phyloP scores from a whole-genome alignment of 2,797 vertebrate genomes.

The Lacerta agilis region DNA sequence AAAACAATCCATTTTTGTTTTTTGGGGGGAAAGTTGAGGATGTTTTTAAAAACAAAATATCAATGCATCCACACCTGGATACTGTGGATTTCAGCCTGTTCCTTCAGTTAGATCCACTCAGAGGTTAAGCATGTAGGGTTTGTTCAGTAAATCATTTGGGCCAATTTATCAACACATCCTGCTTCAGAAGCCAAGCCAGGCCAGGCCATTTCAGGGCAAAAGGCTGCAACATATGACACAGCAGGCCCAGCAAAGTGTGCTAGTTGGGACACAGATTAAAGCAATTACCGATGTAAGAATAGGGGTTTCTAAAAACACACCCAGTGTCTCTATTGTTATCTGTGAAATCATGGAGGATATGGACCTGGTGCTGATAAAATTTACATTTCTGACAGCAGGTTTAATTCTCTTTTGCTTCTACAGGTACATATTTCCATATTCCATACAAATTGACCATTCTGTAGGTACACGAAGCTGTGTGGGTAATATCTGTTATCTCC shows the following conservation, averaged over 20 bases:
- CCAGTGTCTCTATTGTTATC: not conserved
- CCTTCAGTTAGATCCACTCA: not conserved
- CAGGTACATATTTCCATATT: not conserved
- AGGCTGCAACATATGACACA: not conserved
- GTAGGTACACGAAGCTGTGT: not conserved
- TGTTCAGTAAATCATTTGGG: not conserved
- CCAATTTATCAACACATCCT: not conserved
- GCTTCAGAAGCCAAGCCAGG: not conserved
- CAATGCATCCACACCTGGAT: not conserved
- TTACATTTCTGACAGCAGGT: not conserved
- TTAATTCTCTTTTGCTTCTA: not conserved
- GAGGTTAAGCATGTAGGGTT: not conserved
- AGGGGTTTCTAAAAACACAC: not conserved
- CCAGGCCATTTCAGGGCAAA: not conserved
- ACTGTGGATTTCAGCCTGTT: not conserved
- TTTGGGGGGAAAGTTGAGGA: not conserved
- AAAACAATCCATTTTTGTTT: not conserved
- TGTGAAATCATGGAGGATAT: not conserved
- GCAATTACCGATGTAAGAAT: not conserved
- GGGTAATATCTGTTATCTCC: not conserved
- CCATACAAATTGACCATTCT: not conserved
- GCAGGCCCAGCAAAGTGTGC: not conserved
- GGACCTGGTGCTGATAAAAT: not conserved
- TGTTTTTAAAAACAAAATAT: not conserved
- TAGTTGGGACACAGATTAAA: not conserved